Evolutionary conservation across 2,888 invertebrate species (phyloP).

Genomic region (Mayetiola destructor): DNA sequence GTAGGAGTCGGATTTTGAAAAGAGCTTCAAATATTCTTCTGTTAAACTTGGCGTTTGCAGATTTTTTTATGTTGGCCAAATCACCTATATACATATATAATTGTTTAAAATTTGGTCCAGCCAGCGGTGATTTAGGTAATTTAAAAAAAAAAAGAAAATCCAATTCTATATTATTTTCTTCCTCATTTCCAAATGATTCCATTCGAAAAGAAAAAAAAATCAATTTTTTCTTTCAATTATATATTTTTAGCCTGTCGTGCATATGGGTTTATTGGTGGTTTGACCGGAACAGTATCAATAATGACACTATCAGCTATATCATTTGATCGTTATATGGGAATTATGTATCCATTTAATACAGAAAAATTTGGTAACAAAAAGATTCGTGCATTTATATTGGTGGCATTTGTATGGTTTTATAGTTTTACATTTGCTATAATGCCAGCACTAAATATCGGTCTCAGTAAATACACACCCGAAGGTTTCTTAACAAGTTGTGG

Average conservation of each 20-base stretch:
- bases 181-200: background rate
- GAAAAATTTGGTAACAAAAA: conserved; percentile 43
- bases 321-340: conserved; percentile 67
- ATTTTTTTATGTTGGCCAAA: conserved; percentile 55
- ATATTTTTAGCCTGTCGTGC: conserved; percentile 51
- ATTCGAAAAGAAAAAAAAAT: background rate
- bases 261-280: conserved; percentile 67
- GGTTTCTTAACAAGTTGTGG: conserved; percentile 73
- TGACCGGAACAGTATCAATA: conserved; percentile 69
- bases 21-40: conserved; percentile 62
- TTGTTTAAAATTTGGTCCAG: conserved; percentile 55
- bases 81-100: conserved; percentile 62
- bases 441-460: conserved; percentile 54
- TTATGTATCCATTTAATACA: conserved; percentile 61
- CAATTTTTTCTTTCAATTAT: background rate
- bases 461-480: conserved; percentile 67
- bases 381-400: conserved; percentile 44
- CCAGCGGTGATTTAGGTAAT: conserved; percentile 53
- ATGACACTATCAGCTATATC: conserved; percentile 67
- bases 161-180: background rate
- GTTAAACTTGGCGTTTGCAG: conserved; percentile 60
- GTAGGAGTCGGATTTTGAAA: conserved; percentile 52
- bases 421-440: conserved; percentile 52
- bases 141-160: conserved; percentile 7
- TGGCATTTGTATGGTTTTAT: conserved; percentile 58